Evolutionary conservation across 2,888 invertebrate species (phyloP), one percentile per base, ranked within the genome.

Genomic region (Tachina fera): DNA sequence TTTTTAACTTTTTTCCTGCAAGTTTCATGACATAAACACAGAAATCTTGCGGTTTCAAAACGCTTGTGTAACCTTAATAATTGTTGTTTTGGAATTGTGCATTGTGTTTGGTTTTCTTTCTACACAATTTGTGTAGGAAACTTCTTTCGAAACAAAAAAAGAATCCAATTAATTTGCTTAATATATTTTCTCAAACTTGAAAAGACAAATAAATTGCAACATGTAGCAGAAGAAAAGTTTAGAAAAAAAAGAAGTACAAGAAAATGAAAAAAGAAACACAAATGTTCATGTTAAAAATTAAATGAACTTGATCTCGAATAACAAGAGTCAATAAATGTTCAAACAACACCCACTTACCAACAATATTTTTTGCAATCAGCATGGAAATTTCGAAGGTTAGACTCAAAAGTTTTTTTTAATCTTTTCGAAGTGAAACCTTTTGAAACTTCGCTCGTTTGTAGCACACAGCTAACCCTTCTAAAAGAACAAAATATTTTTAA

Each of bases 231-330:
- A 56, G 19, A 75, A 75, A 70, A 56, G 11, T 68, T 71, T 47
- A 16, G 9, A 19, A 41, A 70, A 75, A 16, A 61, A 41, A 67
- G 39, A 14, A 14, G 2, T 49, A 13, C 31, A 31, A 31, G 31
- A 31, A 31, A 0, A 5, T 14, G 13, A 5, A 47, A 22, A n/a
- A 45, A 49, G 6, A 63, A 56, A 70, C 74, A 74, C 13, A 60
- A 70, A 58, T 58, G n/a, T 65, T 39, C 61, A 68, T 84, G 84
- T 77, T 49, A 16, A 68, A 77, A 81, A 74, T 74, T 67, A 70
- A 81, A 78, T 85, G 81, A 85, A 85, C 77, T 85, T 85, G 84
- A 81, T 77, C 65, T 61, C 76, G 14, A 77, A 77, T 31, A 76
- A 84, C 53, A 77, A 81, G 58, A 77, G 72, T 77, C 77, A 85